Evolutionary conservation across 1,140 invertebrate species (phyloP).

Genomic region (Drosophila parvula): DNA sequence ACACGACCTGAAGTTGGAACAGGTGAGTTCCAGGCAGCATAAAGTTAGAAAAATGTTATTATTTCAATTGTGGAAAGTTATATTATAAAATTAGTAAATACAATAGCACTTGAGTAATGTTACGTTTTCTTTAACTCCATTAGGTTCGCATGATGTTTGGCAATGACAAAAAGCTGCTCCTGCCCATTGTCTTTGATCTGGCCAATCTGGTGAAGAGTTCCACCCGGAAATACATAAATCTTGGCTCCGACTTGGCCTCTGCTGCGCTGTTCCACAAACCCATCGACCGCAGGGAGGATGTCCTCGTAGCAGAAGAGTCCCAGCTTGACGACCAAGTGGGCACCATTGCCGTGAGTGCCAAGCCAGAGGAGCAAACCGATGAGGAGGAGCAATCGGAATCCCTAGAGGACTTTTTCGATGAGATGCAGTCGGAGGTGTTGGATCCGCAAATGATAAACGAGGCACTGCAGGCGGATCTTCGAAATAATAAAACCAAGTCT

Average conservation of each 20-base stretch:
- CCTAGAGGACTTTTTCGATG: constrained; percentile 73
- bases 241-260: constrained; percentile 81
- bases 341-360: constrained; percentile 50
- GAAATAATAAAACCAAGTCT: constrained; percentile 4
- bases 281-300: constrained; percentile 48
- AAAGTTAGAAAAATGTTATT: too few relatives aligned
- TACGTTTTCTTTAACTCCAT: too few relatives aligned
- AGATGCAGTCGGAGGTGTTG: constrained; percentile 66
- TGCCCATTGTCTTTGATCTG: constrained; percentile 88
- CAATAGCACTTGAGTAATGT: too few relatives aligned
- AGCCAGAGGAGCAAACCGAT: constrained; percentile 8
- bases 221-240: constrained; percentile 80
- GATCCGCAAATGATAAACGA: constrained; percentile 80
- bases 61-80: background rate
- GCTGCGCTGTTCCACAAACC: constrained; percentile 57
- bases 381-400: background rate
- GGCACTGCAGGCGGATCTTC: constrained; percentile 45
- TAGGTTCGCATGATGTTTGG: constrained; percentile 86
- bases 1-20: constrained; percentile 84
- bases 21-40: constrained; percentile 80
- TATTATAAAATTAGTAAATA: too few relatives aligned
- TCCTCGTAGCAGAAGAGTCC: constrained; percentile 46
- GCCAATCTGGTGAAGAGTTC: constrained; percentile 86
- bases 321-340: constrained; percentile 61
- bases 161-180: constrained; percentile 86